Percentiles rank a stretch among this genome's conserved stretches.
These are phyloP conservation scores for Gisinianus flammeolus DNA, from an alignment of 2,888 invertebrate genomes.

Conservation along the genomic window DNA sequence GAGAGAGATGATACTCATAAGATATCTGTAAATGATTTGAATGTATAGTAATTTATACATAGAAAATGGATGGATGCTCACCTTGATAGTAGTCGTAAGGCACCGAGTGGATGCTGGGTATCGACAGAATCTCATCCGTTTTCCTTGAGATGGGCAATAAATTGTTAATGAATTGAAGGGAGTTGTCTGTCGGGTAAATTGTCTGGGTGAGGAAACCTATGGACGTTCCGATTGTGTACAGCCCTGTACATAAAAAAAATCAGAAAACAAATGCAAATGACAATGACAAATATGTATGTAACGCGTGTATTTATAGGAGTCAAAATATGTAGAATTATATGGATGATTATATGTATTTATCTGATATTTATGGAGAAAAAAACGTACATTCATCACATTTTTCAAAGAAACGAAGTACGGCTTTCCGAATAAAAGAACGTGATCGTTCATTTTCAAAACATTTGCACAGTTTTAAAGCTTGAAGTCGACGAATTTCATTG, in stretches of 20 bases:
- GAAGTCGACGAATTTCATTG: slow-evolving; percentile 30
- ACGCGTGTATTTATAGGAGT: no score
- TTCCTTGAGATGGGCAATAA: slow-evolving; percentile 38
- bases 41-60: not conserved
- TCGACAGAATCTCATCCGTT: not conserved
- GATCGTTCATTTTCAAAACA: slow-evolving; percentile 31
- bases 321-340: not conserved
- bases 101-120: not conserved
- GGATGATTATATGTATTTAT: no score
- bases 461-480: slow-evolving; percentile 10
- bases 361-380: not conserved
- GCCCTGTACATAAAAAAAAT: slow-evolving; percentile 34
- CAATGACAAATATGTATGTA: not conserved
- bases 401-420: slow-evolving; percentile 30
- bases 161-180: slow-evolving; percentile 46
- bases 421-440: slow-evolving; percentile 10
- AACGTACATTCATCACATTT: slow-evolving; percentile 34
- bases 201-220: slow-evolving; percentile 47
- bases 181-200: slow-evolving; percentile 44
- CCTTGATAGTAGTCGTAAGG: not conserved
- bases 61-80: not conserved
- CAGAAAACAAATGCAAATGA: not conserved
- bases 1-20: no score
- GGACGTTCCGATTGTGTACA: slow-evolving; percentile 47
- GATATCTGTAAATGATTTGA: not conserved